These are phyloP conservation scores for Adelges cooleyi DNA, from an alignment of 1,140 invertebrate species.

Conservation along the genomic window DNA sequence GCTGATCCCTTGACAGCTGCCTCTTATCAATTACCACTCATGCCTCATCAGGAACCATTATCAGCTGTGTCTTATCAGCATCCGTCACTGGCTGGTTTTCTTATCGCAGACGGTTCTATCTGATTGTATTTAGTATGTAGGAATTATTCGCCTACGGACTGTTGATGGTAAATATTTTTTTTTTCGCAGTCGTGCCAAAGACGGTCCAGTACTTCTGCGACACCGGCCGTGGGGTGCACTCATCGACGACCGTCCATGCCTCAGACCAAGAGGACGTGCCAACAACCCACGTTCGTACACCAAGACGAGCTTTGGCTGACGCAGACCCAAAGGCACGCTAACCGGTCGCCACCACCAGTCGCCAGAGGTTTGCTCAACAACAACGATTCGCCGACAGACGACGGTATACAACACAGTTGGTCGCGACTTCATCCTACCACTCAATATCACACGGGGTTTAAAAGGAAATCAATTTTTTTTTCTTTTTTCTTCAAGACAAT, in stretches of 20 bases:
- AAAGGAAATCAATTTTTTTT: no score
- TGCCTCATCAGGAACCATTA: no score
- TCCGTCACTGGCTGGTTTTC: no score
- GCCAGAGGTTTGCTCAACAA: constrained; percentile 38
- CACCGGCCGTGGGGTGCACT: constrained; percentile 28
- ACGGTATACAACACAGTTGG: constrained; percentile 30
- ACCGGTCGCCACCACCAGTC: constrained; percentile 29
- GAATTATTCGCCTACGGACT: no score
- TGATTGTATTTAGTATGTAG: no score
- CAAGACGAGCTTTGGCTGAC: constrained; percentile 36
- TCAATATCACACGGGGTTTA: no score
- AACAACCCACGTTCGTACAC: constrained; percentile 34
- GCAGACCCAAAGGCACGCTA: constrained; percentile 35
- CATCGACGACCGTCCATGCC: constrained; percentile 21
- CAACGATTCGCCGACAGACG: constrained; percentile 32
- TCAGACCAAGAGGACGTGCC: constrained; percentile 16
- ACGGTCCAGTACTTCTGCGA: constrained; percentile 29
- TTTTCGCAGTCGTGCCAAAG: constrained; percentile 15
- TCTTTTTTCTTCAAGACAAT: neutral
- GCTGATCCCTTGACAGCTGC: no score
- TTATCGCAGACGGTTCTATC: no score
- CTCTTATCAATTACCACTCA: no score
- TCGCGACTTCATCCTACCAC: no score
- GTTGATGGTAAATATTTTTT: no score
- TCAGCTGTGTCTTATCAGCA: no score